Percentiles rank a stretch among this genome's conserved stretches.
Evolutionary conservation across 2,888 invertebrate species (phyloP).

Genomic region (Drosophila barbarae): DNA sequence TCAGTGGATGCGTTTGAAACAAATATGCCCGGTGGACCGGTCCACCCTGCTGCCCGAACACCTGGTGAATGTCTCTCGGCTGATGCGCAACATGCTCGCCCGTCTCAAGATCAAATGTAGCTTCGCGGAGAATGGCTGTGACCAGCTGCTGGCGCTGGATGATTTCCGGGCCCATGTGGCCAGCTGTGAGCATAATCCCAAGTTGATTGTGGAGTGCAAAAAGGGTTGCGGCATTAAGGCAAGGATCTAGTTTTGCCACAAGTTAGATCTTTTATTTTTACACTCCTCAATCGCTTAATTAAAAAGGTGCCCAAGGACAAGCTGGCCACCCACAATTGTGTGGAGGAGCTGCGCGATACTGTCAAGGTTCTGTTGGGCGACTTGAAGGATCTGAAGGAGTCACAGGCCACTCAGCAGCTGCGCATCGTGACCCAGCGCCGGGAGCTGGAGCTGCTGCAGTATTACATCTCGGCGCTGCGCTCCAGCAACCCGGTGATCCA

Average conservation of each 20-base stretch:
- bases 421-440: constrained; percentile 47
- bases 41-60: constrained; percentile 35
- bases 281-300: background rate
- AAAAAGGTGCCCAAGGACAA: constrained; percentile 53
- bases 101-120: constrained; percentile 53
- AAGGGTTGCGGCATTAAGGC: constrained; percentile 50
- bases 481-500: constrained; percentile 54
- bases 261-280: background rate
- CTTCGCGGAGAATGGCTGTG: constrained; percentile 51
- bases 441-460: constrained; percentile 58
- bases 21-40: constrained; percentile 59
- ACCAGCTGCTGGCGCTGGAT: constrained; percentile 25
- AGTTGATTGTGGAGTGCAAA: constrained; percentile 38
- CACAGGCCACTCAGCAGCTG: constrained; percentile 36
- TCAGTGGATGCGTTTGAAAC: constrained; percentile 55
- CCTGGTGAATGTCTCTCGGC: constrained; percentile 48
- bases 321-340: constrained; percentile 50
- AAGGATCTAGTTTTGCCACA: background rate
- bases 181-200: constrained; percentile 46
- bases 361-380: constrained; percentile 15
- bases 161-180: constrained; percentile 42
- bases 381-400: constrained; percentile 32
- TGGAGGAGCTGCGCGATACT: constrained; percentile 45
- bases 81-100: constrained; percentile 62
- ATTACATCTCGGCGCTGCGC: constrained; percentile 52